Conservation (phyloP, 2,113 vertebrate species). For the Hyaena hyaena region DNA sequence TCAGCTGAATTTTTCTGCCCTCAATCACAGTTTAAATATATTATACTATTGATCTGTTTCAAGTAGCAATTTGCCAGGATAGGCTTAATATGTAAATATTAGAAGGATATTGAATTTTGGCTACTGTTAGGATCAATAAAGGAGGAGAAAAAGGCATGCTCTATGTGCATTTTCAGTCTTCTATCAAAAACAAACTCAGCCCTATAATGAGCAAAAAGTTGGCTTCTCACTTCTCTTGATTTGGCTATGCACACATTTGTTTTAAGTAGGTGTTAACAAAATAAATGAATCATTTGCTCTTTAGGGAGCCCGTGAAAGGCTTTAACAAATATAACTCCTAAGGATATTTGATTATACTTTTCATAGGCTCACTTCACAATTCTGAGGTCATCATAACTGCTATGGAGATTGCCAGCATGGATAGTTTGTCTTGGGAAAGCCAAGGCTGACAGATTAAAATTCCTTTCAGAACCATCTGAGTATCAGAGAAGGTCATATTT, state of each 20-base stretch:
- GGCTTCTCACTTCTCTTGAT: constrained; percentile 41
- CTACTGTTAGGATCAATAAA: neutral
- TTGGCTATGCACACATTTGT: constrained; percentile 44
- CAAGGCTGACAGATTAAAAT: neutral
- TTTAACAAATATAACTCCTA: constrained; percentile 47
- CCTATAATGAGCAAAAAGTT: constrained; percentile 46
- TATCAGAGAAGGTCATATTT: neutral
- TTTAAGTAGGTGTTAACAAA: constrained; percentile 59
- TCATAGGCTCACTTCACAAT: neutral
- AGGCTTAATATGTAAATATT: constrained; percentile 29
- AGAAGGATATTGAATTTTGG: constrained; percentile 22
- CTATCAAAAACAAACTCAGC: neutral
- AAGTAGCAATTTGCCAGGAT: constrained; percentile 27
- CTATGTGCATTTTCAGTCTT: neutral
- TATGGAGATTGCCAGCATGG: neutral
- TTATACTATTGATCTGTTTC: constrained; percentile 59
- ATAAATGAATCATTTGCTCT: constrained; percentile 27
- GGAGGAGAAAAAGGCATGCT: neutral
- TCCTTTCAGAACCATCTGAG: neutral
- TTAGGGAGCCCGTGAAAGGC: constrained; percentile 30
- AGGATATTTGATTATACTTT: constrained; percentile 54
- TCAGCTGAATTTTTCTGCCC: neutral
- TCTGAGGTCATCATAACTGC: neutral
- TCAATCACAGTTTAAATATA: neutral
- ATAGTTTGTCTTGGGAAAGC: neutral